phyloP scores from a whole-genome alignment of 1,140 invertebrate genomes.

The Daktulosphaira vitifoliae region DNA sequence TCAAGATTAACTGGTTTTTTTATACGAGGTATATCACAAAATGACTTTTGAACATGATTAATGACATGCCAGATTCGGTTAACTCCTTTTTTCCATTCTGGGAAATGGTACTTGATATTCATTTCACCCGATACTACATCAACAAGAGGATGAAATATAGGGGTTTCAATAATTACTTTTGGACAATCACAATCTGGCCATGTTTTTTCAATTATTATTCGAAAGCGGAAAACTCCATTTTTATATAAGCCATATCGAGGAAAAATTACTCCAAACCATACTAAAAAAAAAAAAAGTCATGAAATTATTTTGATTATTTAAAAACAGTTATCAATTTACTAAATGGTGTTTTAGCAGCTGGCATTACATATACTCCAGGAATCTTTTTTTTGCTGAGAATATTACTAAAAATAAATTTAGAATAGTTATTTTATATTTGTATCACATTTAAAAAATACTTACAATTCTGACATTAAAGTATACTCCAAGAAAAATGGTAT shows the following conservation, averaged over 20 bases:
- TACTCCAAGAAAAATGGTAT: conserved; percentile 29
- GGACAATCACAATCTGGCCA: conserved; percentile 81
- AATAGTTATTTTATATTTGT: not conserved
- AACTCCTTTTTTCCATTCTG: conserved; percentile 70
- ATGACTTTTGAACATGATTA: conserved; percentile 71
- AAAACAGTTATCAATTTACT: too few species aligned
- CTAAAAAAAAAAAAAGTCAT: conserved; percentile 50
- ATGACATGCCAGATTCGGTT: conserved; percentile 84
- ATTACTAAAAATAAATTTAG: conserved; percentile 27
- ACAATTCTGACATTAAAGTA: conserved; percentile 33
- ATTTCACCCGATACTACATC: conserved; percentile 66
- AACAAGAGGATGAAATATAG: conserved; percentile 80
- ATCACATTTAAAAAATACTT: conserved; percentile 9
- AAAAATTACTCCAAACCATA: conserved; percentile 91
- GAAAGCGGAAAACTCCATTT: conserved; percentile 83
- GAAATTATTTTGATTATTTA: conserved; percentile 24
- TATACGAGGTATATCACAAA: conserved; percentile 62
- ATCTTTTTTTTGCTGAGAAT: conserved; percentile 21
- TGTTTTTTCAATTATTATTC: conserved; percentile 69
- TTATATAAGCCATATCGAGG: conserved; percentile 76
- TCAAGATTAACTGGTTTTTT: conserved; percentile 62
- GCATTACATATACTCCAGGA: conserved; percentile 83
- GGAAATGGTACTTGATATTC: conserved; percentile 59
- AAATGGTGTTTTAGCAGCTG: conserved; percentile 69
- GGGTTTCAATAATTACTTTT: conserved; percentile 71